Conservation (phyloP, 2,888 invertebrate genomes). For the Conistra vaccinii region DNA sequence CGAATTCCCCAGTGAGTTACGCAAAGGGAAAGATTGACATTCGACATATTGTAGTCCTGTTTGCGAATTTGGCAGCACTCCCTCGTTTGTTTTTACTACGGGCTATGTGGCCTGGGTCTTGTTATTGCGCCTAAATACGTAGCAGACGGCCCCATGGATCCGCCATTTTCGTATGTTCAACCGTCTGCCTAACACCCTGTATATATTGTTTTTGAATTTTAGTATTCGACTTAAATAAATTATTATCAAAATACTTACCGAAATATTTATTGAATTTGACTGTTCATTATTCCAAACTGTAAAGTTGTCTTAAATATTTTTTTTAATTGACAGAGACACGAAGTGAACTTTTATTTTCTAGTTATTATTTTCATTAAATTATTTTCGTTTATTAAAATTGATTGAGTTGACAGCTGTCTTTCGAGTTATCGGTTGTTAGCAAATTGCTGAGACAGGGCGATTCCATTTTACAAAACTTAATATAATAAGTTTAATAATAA, state of each 20-base stretch:
- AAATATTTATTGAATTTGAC: neutral
- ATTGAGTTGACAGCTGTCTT: constrained; percentile 23
- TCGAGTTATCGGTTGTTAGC: neutral
- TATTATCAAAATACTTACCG: neutral
- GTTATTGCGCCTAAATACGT: too few species aligned
- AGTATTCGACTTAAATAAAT: neutral
- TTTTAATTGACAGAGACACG: neutral
- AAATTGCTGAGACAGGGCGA: neutral
- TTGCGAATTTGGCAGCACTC: neutral
- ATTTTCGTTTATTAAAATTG: neutral
- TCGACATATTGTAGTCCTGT: neutral
- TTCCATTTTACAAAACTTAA: neutral
- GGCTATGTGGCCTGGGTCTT: too few species aligned
- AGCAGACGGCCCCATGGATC: too few species aligned
- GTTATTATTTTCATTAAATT: neutral
- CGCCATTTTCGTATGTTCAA: too few species aligned
- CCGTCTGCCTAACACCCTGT: too few species aligned
- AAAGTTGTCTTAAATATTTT: neutral
- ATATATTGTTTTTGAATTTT: neutral
- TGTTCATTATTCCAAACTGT: neutral
- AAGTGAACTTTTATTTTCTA: neutral
- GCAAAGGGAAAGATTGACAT: neutral
- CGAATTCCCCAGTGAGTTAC: neutral
- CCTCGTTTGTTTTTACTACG: neutral
- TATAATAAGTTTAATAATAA: neutral